Percentiles rank a stretch among this genome's conserved stretches.
phyloP scores from a whole-genome alignment of 2,888 invertebrate species.

The Flexamia atlantica region DNA sequence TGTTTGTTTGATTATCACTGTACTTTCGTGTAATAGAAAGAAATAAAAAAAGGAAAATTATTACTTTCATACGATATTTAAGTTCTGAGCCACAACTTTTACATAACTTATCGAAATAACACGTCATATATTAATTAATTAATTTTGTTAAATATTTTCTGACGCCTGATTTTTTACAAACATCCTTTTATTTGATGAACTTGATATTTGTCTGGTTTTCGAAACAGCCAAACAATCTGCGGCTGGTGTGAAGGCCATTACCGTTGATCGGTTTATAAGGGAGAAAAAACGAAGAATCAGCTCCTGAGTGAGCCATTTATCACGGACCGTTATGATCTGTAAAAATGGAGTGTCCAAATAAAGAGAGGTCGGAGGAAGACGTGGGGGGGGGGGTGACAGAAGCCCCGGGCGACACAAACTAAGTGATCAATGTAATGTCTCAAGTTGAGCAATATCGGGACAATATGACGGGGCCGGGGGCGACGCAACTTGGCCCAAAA shows the following conservation, averaged over 20 bases:
- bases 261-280: conserved; percentile 5
- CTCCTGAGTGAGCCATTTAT: conserved; percentile 20
- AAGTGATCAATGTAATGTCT: conserved; percentile 45
- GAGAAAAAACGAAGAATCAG: conserved; percentile 31
- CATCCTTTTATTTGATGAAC: too few species aligned
- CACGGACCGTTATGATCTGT: conserved; percentile 35
- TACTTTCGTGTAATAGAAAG: too few species aligned
- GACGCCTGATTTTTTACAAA: too few species aligned
- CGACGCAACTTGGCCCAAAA: conserved; percentile 40
- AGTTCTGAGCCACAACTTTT: too few species aligned
- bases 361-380: neutral
- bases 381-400: conserved; percentile 10
- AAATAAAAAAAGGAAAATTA: too few species aligned
- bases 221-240: neutral
- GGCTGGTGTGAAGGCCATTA: neutral
- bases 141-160: too few species aligned
- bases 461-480: conserved; percentile 28
- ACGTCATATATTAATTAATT: too few species aligned
- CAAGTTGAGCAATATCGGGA: conserved; percentile 43
- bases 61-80: too few species aligned
- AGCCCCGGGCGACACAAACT: conserved; percentile 35
- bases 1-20: too few species aligned
- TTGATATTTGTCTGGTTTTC: too few species aligned
- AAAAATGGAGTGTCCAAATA: conserved; percentile 47
- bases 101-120: too few species aligned